These are phyloP conservation scores for Drosophila eugracilis DNA, from an alignment of 1,140 invertebrate species.

Conservation along the genomic window DNA sequence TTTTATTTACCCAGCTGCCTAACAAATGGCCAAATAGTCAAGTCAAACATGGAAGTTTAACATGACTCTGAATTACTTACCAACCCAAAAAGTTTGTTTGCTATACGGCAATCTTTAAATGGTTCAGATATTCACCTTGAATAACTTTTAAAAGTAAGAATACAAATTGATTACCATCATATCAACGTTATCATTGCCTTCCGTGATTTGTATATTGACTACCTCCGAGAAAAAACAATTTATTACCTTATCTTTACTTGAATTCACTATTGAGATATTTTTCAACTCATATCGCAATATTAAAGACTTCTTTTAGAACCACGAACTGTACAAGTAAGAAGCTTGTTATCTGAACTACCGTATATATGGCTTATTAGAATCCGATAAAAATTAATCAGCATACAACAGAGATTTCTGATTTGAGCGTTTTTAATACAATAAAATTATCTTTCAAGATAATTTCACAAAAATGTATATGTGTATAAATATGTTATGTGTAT, in stretches of 20 bases:
- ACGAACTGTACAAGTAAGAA: not conserved
- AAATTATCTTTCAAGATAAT: conserved; percentile 59
- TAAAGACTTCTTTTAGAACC: not conserved
- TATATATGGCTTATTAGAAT: not conserved
- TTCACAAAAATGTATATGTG: conserved; percentile 47
- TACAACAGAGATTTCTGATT: conserved; percentile 2
- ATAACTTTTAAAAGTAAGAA: not conserved
- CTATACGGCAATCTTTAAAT: too few relatives aligned
- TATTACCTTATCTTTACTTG: not conserved
- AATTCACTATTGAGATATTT: too few relatives aligned
- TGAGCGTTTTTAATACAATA: conserved; percentile 59
- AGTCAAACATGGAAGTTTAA: too few relatives aligned
- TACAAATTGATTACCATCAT: too few relatives aligned
- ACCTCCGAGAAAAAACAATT: not conserved
- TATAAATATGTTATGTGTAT: conserved; percentile 39
- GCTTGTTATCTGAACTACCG: not conserved
- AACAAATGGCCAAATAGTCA: too few relatives aligned
- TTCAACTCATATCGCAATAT: too few relatives aligned
- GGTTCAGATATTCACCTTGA: not conserved
- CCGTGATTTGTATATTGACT: not conserved
- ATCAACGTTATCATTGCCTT: not conserved
- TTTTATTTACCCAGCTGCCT: conserved; percentile 7
- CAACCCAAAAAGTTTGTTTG: too few relatives aligned
- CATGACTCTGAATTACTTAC: too few relatives aligned
- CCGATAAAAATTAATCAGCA: not conserved